phyloP scores from a whole-genome alignment of 2,888 invertebrate species.

The Therioaphis trifolii region DNA sequence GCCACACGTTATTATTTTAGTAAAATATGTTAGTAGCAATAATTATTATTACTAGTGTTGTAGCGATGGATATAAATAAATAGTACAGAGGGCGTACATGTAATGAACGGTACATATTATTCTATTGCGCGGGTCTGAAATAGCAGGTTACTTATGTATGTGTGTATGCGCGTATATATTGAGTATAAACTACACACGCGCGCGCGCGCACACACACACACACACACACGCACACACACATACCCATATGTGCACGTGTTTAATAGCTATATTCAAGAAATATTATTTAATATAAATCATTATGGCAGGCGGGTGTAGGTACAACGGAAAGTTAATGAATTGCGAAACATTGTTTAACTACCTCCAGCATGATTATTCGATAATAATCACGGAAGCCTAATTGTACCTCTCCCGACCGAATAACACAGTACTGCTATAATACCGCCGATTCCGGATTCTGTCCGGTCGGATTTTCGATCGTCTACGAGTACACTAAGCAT shows the following conservation, averaged over 20 bases:
- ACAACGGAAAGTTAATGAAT: slow-evolving; percentile 43
- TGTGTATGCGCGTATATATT: too few species aligned
- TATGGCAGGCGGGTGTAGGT: neutral
- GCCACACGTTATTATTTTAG: neutral
- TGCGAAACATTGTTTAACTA: slow-evolving; percentile 27
- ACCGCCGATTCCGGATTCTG: slow-evolving; percentile 14
- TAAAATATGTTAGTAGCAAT: neutral
- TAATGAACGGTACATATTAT: neutral
- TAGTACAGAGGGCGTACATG: neutral
- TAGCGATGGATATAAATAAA: neutral
- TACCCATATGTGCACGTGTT: too few species aligned
- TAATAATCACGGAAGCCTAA: slow-evolving; percentile 19
- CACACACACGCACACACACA: too few species aligned
- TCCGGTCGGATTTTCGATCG: slow-evolving; percentile 51
- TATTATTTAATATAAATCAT: slow-evolving; percentile 37
- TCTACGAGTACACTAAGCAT: neutral
- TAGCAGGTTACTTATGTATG: neutral
- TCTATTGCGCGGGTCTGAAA: neutral
- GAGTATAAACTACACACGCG: too few species aligned
- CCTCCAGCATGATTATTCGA: slow-evolving; percentile 55
- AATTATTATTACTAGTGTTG: neutral
- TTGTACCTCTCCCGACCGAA: neutral
- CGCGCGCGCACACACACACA: too few species aligned
- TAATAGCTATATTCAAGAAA: too few species aligned
- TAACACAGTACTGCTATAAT: neutral